Evolutionary conservation across 2,113 vertebrate species (phyloP), one percentile per base, ranked within the genome.

Genomic region (Rhinolophus sinicus): DNA sequence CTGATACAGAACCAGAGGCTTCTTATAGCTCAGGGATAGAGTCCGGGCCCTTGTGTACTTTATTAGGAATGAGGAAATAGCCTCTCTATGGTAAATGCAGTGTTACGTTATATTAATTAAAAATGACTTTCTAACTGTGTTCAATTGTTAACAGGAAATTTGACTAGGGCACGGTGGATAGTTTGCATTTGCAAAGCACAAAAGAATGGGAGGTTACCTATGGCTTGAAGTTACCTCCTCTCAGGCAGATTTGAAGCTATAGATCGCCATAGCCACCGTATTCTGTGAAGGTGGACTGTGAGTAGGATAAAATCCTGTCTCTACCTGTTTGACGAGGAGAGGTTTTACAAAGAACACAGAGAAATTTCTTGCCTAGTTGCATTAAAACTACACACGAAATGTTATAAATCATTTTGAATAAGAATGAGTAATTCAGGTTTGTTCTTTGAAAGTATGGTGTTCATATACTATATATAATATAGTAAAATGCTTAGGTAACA

Each of bases 81-180:
- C 64, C 58, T 94, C n/a, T 52, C 62, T 64, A 64, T 40, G n/a
- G 58, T 83, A 95, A 94, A 70, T 60, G 56, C 58, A 80, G 0
- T 90, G 21, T 54, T 60, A 54, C 10, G 9, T 72, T 89, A 40
- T 80, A 87, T 95, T 76, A 65, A 81, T 93, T 77, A 47, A 97
- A 82, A 82, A 78, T 86, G 33, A 90, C 77, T 78, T 78, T 82
- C 54, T 69, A 84, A 54, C 18, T 84, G 54, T 83, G 38, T 92
- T 96, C 58, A 80, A 7, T 60, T 95, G 67, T 89, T 86, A 62
- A 83, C 44, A 73, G 24, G 56, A 85, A 81, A 73, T 65, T 56
- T 84, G 82, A 65, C 22, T 91, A 73, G 26, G 35, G 9, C 9
- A 38, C 81, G 75, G 30, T 52, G 50, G 54, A 85, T 28, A 16